Percentiles rank a stretch among this genome's conserved stretches.
Conservation (phyloP, 1,140 invertebrate genomes). For the Stenopsyche tienmushanensis region DNA sequence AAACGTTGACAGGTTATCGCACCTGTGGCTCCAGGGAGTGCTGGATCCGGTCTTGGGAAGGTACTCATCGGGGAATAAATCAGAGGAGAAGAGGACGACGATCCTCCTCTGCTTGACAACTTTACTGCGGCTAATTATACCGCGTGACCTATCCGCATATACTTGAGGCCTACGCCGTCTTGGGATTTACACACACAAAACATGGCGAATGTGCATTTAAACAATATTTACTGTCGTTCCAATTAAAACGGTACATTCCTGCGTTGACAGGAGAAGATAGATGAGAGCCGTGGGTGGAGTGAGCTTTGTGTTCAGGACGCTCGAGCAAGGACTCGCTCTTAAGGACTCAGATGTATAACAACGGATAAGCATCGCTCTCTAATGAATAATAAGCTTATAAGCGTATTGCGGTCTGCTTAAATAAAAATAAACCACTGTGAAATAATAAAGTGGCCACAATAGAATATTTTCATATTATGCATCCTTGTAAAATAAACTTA, state of each 20-base stretch:
- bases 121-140: slow-evolving; percentile 40
- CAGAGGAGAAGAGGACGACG: slow-evolving; percentile 1
- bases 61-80: slow-evolving; percentile 16
- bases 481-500: too few species aligned
- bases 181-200: slow-evolving; percentile 31
- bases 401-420: too few species aligned
- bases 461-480: too few species aligned
- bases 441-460: too few species aligned
- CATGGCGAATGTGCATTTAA: slow-evolving; percentile 38
- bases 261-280: slow-evolving; percentile 33
- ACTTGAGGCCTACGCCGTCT: slow-evolving; percentile 23
- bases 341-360: too few species aligned
- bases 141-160: slow-evolving; percentile 36
- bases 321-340: not conserved
- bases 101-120: slow-evolving; percentile 19
- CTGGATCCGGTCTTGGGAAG: not conserved
- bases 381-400: too few species aligned
- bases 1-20: too few species aligned
- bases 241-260: slow-evolving; percentile 40
- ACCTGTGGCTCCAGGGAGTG: not conserved
- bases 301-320: not conserved
- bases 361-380: too few species aligned
- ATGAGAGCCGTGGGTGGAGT: slow-evolving; percentile 16
- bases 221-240: slow-evolving; percentile 41
- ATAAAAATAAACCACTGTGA: too few species aligned